Percentiles rank a stretch among this genome's conserved stretches.
Evolutionary conservation across 2,888 invertebrate species (phyloP).

Genomic region (Leucoptera coffeella): DNA sequence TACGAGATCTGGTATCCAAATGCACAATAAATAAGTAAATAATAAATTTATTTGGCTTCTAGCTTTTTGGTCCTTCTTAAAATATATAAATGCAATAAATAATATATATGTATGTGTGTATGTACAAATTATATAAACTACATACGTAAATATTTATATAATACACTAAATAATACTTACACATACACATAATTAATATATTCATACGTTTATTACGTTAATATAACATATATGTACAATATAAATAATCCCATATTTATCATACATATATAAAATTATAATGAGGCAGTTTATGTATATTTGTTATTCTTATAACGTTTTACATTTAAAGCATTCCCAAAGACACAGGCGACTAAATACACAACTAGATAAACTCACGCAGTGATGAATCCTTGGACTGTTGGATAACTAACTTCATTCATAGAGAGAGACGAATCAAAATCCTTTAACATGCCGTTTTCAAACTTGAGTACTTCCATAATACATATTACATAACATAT

Average conservation of each 20-base stretch:
- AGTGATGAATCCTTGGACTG: too few relatives aligned
- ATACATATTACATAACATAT: too few relatives aligned
- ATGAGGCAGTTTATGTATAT: too few relatives aligned
- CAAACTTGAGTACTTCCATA: conserved; percentile 2
- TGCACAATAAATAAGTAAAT: conserved; percentile 2
- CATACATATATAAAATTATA: conserved; percentile 6
- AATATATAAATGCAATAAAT: conserved; percentile 13
- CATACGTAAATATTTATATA: conserved; percentile 9
- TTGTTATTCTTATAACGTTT: too few relatives aligned
- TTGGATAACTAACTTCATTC: conserved; percentile 6
- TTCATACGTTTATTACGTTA: conserved; percentile 4
- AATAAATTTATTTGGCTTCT: background rate
- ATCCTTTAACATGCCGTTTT: conserved; percentile 4
- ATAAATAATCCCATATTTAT: conserved; percentile 4
- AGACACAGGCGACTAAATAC: conserved; percentile 13
- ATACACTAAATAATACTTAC: conserved; percentile 6
- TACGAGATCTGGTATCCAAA: conserved; percentile 4
- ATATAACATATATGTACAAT: conserved; percentile 9
- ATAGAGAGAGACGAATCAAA: conserved; percentile 4
- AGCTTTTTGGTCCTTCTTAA: background rate
- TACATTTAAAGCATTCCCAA: conserved; percentile 14
- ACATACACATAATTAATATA: background rate
- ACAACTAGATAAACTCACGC: background rate
- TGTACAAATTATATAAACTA: conserved; percentile 11
- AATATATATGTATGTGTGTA: conserved; percentile 12